Conservation (phyloP, 2,797 vertebrate genomes). For the Eospalax fontanierii region DNA sequence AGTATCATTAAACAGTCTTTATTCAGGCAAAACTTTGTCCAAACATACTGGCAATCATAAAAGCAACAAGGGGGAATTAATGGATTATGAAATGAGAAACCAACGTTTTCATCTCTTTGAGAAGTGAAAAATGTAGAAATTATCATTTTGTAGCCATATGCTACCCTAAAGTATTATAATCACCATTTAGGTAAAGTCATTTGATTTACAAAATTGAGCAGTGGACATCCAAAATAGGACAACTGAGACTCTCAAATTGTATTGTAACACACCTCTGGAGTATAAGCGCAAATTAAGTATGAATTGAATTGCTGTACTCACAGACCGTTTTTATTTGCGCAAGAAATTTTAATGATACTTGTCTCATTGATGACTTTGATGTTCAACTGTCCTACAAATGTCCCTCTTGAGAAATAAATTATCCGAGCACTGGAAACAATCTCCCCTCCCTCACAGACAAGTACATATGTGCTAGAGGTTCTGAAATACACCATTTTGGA, state of each 20-base stretch:
- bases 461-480: constrained; percentile 20
- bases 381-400: constrained; percentile 65
- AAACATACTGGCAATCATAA: not conserved
- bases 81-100: not conserved
- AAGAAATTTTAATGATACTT: constrained; percentile 67
- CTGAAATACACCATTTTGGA: constrained; percentile 28
- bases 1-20: constrained; percentile 14
- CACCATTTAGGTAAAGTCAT: constrained; percentile 54
- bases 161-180: not conserved
- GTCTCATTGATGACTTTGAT: constrained; percentile 62
- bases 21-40: constrained; percentile 1
- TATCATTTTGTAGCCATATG: constrained; percentile 20
- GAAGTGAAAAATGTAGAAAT: constrained; percentile 14
- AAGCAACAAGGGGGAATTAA: not conserved
- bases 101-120: not conserved
- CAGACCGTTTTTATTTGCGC: constrained; percentile 68
- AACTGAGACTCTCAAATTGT: constrained; percentile 51
- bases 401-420: constrained; percentile 57
- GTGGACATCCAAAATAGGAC: constrained; percentile 59
- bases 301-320: constrained; percentile 13
- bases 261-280: constrained; percentile 37
- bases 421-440: not conserved
- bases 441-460: not conserved
- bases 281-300: constrained; percentile 70
- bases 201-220: constrained; percentile 60